A percentile compares a stretch with the other conserved stretches of the same genome.
These are phyloP conservation scores for Bubo bubo DNA, from an alignment of 2,113 vertebrate species.

Conservation along the genomic window DNA sequence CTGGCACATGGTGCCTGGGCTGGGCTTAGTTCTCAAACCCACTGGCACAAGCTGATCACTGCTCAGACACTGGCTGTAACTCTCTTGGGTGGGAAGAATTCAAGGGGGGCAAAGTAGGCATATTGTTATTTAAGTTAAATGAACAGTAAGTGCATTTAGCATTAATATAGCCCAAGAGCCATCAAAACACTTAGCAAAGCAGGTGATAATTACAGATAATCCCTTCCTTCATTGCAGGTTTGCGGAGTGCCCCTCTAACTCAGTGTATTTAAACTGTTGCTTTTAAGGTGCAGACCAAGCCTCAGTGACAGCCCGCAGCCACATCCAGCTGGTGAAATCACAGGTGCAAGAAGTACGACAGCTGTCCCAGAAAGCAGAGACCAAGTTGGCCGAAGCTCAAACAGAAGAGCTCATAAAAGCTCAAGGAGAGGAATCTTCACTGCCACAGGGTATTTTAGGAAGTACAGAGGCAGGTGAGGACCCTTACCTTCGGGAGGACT, in stretches of 20 bases:
- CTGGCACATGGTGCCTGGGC: not conserved
- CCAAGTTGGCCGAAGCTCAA: slow-evolving; percentile 85
- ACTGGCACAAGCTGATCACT: not conserved
- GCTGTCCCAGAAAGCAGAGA: slow-evolving; percentile 85
- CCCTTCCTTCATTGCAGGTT: not conserved
- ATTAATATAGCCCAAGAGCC: not conserved
- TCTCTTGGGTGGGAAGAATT: not conserved
- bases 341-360: slow-evolving; percentile 86
- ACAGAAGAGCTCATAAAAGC: slow-evolving; percentile 79
- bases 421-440: slow-evolving; percentile 23
- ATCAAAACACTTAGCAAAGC: not conserved
- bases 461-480: slow-evolving; percentile 52
- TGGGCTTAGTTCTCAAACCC: not conserved
- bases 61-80: not conserved
- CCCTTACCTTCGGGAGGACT: slow-evolving; percentile 82
- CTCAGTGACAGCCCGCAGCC: slow-evolving; percentile 78
- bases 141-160: not conserved
- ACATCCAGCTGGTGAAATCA: slow-evolving; percentile 83
- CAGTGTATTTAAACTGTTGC: not conserved
- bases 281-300: slow-evolving; percentile 89
- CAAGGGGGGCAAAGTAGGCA: not conserved
- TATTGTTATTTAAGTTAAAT: not conserved
- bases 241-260: not conserved
- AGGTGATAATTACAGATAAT: not conserved
- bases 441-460: not conserved